Base-by-base conservation (phyloP, 1,140 invertebrate species). In the Vanessa tameamea region DNA sequence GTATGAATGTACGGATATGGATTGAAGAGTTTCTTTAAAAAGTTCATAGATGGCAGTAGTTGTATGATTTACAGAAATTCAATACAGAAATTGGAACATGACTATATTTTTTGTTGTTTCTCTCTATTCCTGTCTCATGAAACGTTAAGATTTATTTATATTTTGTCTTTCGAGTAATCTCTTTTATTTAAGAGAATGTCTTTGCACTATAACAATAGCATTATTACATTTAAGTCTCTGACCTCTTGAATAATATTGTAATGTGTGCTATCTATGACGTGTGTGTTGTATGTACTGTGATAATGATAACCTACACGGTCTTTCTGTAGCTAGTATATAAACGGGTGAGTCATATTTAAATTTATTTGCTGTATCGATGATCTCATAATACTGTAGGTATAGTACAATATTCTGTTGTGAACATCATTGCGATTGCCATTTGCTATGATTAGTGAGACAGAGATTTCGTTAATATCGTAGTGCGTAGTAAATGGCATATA, bases 301-400 rank as follows among this genome's bases (percentile, higher is more conserved):
- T 88, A 91, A 89, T 89, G 90, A 92, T 92, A 92, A 92, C 90
- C 90, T 92, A 89, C 86, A 89, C 90, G 83, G 82, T 87, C 87
- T 89, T 86, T 87, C 81, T 87, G 84, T 88, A 89, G 81, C 83
- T 82, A 88, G 87, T 92, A 90, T 81, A 86, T 86, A 89, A 83
- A 82, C 82, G 75, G 79, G 89, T 92, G 91, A 92, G 89, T 92
- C 91, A 92, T 90, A 89, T 91, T 91, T 92, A 92, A 87, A 91
- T 92, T 91, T 92, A 92, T 92, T 88, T 91, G 86, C 83, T 85
- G 82, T 89, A 92, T 91, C 86, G 90, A 90, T 92, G 90, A 92
- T 91, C 89, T 92, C 90, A 92, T 89, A 88, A 80, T 82, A 84
- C 85, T 85, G 81, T 87, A 79, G 79, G 78, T 76, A 73, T 59